Evolutionary conservation across 2,888 invertebrate genomes (phyloP).

Genomic region (Ophion slaviceki): DNA sequence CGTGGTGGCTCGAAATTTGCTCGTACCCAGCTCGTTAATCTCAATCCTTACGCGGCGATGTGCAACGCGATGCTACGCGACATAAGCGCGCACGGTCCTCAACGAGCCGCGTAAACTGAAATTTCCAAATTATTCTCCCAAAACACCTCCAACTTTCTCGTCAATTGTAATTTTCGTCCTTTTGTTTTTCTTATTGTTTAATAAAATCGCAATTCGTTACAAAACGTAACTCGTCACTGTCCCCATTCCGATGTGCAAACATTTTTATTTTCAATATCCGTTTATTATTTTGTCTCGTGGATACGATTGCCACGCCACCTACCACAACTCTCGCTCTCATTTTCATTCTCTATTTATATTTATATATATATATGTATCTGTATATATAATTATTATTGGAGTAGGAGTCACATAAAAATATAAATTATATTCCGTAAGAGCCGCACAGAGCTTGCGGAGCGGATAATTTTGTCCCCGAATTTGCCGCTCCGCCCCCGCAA

Average conservation of each 20-base stretch:
- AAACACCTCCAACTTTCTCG: background rate
- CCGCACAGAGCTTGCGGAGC: constrained; percentile 34
- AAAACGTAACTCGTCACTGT: constrained; percentile 65
- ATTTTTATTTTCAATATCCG: constrained; percentile 37
- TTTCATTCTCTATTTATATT: background rate
- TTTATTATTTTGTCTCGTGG: constrained; percentile 40
- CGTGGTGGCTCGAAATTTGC: constrained; percentile 94
- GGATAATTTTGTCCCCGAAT: constrained; percentile 3
- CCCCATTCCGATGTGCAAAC: constrained; percentile 62
- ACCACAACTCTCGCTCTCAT: constrained; percentile 19
- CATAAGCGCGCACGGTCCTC: constrained; percentile 85
- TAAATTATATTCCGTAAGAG: constrained; percentile 71
- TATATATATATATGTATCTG: constrained; percentile 20
- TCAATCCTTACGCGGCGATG: constrained; percentile 97
- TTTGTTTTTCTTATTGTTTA: background rate
- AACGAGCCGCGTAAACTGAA: background rate
- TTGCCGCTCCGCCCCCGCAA: constrained; percentile 16
- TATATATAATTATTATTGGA: constrained; percentile 71
- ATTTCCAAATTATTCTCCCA: background rate
- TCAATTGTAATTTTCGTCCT: constrained; percentile 69
- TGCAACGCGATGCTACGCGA: constrained; percentile 97
- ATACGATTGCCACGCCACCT: constrained; percentile 25
- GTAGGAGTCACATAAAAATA: constrained; percentile 75
- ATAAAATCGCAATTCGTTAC: background rate
- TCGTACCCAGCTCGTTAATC: constrained; percentile 91